Base-by-base conservation (phyloP, 37 sponge, comb jelly and placozoan genomes). In the Bolinopsis microptera region DNA sequence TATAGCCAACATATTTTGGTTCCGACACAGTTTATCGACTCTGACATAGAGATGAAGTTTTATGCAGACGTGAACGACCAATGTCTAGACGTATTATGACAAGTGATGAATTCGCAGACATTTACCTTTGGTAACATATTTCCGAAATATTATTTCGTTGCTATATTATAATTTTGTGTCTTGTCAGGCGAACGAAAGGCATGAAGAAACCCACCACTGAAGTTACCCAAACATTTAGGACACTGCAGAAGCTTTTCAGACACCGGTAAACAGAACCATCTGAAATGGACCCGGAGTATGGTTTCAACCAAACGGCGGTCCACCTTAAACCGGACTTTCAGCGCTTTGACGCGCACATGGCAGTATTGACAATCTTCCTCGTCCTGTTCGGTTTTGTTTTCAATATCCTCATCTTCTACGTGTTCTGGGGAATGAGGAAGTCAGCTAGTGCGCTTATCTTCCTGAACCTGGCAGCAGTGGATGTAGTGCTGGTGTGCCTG, bases 351-450 rank as follows among this genome's bases (percentile, higher is more conserved):
- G 36, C 39, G 38, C 41, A 86, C 48, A 86, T 86, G 90, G 90
- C 90, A 0, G 26, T 39, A 40, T 24, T 86, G 61, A 86, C 90
- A 40, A 86, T 86, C 61, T 16, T 86, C 41, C 41, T 86, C 30
- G 39, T 48, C 26, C 28, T 86, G 48, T 39, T 86, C 8, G 90
- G 90, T 1, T 30, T 86, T 0, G 26, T 40, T 24, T 86, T 86
- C 61, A 86, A 86, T 48, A 28, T 86, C 90, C 38, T 86, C 30
- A 86, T 86, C 25, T 86, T 86, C 90, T 86, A 86, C 61, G 90
- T 86, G 48, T 86, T 86, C 90, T 86, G 90, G 90, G 90, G 90
- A 8, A 86, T 86, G 90, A 38, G 90, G 28, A 38, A 86, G 90
- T 41, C 61, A 24, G 61, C 61, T 27, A 86, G 61, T 86, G 90